Percentiles rank a stretch among this genome's conserved stretches.
These are phyloP conservation scores for Meteorus colon DNA, from an alignment of 2,888 invertebrate genomes.

Conservation along the genomic window DNA sequence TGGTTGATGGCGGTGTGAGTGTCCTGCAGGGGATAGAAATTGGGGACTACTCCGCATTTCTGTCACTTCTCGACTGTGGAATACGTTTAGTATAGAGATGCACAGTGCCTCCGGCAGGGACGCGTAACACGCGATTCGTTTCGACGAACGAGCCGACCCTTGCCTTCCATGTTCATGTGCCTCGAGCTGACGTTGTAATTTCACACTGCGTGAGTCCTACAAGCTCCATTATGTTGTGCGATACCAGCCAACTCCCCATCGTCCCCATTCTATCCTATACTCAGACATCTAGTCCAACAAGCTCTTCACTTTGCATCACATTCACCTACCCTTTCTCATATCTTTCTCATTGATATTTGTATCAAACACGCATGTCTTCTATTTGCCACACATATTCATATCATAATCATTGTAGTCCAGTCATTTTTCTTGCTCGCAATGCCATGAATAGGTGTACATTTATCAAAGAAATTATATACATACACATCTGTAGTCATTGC, in stretches of 20 bases:
- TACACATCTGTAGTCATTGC: too few relatives aligned
- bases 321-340: background rate
- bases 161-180: slow-evolving; percentile 38
- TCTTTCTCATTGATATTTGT: slow-evolving; percentile 14
- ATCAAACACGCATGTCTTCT: too few relatives aligned
- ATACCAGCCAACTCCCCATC: slow-evolving; percentile 30
- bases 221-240: slow-evolving; percentile 56
- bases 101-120: slow-evolving; percentile 27
- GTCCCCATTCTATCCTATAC: background rate
- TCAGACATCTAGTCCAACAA: slow-evolving; percentile 23
- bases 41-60: slow-evolving; percentile 34
- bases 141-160: slow-evolving; percentile 55
- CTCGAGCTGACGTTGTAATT: slow-evolving; percentile 64
- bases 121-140: slow-evolving; percentile 58
- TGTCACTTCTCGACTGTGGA: slow-evolving; percentile 50
- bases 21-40: slow-evolving; percentile 17
- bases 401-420: too few relatives aligned
- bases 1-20: slow-evolving; percentile 3
- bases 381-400: too few relatives aligned
- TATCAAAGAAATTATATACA: too few relatives aligned
- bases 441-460: too few relatives aligned
- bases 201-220: slow-evolving; percentile 63
- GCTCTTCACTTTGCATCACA: slow-evolving; percentile 3
- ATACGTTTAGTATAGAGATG: slow-evolving; percentile 24
- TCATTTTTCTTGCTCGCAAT: too few relatives aligned